A percentile compares a stretch with the other conserved stretches of the same genome.
phyloP scores from a whole-genome alignment of 2,113 vertebrate species.

The Petromus typicus region DNA sequence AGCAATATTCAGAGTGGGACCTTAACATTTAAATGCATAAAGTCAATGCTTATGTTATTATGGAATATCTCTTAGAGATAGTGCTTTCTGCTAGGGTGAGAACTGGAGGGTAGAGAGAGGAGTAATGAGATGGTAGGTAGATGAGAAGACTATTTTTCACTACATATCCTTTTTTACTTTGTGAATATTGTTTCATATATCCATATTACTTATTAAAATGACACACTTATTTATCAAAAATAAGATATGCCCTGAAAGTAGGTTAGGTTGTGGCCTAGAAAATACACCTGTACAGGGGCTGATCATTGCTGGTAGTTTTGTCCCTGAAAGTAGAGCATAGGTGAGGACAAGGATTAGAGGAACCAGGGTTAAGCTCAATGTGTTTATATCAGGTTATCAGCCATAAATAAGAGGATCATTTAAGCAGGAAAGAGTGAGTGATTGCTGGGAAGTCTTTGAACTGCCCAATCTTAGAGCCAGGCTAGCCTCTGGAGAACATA shows the following conservation, averaged over 20 bases:
- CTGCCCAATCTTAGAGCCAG: background rate
- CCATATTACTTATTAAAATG: conserved; percentile 34
- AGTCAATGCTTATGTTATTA: background rate
- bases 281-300: background rate
- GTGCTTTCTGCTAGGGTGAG: background rate
- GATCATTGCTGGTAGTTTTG: background rate
- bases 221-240: conserved; percentile 33
- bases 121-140: too few relatives aligned
- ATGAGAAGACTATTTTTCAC: background rate
- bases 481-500: background rate
- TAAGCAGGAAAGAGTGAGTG: background rate
- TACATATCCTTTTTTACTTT: background rate
- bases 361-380: background rate
- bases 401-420: background rate
- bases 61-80: background rate
- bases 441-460: background rate
- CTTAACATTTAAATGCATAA: background rate
- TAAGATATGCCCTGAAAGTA: background rate
- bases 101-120: background rate
- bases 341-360: background rate
- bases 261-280: background rate
- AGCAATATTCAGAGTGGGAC: background rate
- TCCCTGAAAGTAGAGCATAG: background rate
- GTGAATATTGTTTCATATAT: background rate
- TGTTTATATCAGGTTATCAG: background rate